Conservation (phyloP, 2,888 invertebrate genomes). For the Sminthurides aquaticus region DNA sequence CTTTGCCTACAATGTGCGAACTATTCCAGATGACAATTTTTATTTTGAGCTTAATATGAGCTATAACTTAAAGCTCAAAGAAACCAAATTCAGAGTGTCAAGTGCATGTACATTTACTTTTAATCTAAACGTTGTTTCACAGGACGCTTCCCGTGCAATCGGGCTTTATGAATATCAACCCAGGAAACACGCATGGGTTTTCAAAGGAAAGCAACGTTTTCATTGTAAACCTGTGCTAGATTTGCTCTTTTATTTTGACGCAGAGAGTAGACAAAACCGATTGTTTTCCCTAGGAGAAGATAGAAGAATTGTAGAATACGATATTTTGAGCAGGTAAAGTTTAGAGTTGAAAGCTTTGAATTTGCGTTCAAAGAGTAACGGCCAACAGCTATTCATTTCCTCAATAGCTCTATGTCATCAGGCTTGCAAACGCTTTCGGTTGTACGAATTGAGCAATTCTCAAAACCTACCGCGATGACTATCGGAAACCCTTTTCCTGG, state of each 20-base stretch:
- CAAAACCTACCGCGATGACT: conserved; percentile 13
- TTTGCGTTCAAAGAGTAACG: too few relatives aligned
- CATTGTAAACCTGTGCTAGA: conserved; percentile 56
- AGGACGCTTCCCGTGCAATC: conserved; percentile 20
- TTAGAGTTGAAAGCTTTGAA: not conserved
- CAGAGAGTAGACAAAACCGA: conserved; percentile 46
- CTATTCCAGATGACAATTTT: not conserved
- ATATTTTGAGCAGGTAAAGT: conserved; percentile 50
- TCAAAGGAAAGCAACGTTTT: conserved; percentile 56
- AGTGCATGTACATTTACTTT: not conserved
- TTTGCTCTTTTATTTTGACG: conserved; percentile 53
- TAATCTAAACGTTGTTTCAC: too few relatives aligned
- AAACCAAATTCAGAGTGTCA: too few relatives aligned
- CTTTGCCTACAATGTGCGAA: conserved; percentile 29
- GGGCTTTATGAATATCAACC: conserved; percentile 22
- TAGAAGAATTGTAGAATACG: conserved; percentile 56
- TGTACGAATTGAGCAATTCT: conserved; percentile 12
- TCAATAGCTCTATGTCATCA: conserved; percentile 1
- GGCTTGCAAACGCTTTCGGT: conserved; percentile 10
- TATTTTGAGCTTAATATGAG: too few relatives aligned
- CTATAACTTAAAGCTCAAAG: too few relatives aligned
- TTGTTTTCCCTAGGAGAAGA: conserved; percentile 58
- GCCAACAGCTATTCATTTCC: too few relatives aligned
- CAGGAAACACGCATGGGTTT: conserved; percentile 49
- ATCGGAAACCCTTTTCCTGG: conserved; percentile 11